Percentiles rank a stretch among this genome's conserved stretches.
These are phyloP conservation scores for Spisula solida DNA, from an alignment of 2,888 invertebrate species.

Conservation along the genomic window DNA sequence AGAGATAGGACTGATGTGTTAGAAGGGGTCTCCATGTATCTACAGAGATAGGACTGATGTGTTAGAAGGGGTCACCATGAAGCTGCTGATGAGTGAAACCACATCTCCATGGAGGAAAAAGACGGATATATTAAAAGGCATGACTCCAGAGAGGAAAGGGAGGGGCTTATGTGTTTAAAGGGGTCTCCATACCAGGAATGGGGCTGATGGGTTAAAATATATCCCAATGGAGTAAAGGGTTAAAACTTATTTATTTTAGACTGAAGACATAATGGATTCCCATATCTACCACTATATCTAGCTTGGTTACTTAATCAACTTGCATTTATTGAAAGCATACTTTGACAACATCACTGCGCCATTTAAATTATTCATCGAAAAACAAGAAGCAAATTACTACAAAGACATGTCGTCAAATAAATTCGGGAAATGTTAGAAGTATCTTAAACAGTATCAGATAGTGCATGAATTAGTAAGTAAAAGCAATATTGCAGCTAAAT, in stretches of 20 bases:
- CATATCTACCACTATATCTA: no score
- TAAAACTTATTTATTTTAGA: no score
- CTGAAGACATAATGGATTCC: no score
- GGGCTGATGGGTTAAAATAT: no score
- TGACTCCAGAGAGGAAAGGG: background rate
- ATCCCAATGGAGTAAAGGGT: no score
- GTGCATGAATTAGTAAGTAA: background rate
- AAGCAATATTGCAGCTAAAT: background rate
- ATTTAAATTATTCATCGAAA: conserved; percentile 17
- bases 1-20: no score
- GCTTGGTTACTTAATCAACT: background rate
- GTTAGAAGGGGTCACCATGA: no score
- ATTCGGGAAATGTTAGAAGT: background rate
- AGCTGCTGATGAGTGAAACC: no score
- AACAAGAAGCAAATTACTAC: background rate
- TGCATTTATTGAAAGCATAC: background rate
- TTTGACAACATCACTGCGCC: background rate
- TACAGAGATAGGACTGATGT: no score
- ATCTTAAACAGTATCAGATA: background rate
- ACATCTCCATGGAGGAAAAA: background rate
- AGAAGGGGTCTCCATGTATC: no score
- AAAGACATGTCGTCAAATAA: background rate
- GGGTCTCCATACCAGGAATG: no score
- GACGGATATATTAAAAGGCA: background rate
- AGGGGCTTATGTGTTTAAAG: no score